Evolutionary conservation across 1,140 invertebrate species (phyloP).

Genomic region (Zeugodacus cucurbitae): DNA sequence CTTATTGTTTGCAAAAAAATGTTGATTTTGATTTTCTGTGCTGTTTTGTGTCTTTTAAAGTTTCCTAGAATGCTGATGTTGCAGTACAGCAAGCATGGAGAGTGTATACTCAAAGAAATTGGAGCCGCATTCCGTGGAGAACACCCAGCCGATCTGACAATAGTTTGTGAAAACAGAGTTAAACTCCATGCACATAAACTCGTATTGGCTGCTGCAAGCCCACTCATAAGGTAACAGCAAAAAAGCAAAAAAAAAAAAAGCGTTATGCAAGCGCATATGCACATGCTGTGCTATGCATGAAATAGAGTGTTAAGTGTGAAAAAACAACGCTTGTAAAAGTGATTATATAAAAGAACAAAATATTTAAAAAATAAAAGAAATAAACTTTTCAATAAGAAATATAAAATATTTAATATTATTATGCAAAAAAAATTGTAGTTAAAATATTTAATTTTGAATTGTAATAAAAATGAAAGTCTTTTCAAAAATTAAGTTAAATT

Average conservation of each 20-base stretch:
- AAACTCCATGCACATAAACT: slow-evolving; percentile 81
- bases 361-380: neutral
- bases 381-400: no score
- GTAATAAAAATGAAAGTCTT: no score
- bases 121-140: slow-evolving; percentile 84
- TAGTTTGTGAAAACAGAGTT: slow-evolving; percentile 82
- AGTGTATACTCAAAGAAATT: slow-evolving; percentile 86
- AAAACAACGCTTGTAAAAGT: neutral
- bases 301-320: neutral
- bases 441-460: no score
- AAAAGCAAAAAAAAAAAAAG: neutral
- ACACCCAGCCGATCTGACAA: slow-evolving; percentile 82
- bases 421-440: no score
- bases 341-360: neutral
- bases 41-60: slow-evolving; percentile 58
- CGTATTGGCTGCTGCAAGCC: slow-evolving; percentile 84
- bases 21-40: slow-evolving; percentile 3
- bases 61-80: slow-evolving; percentile 80
- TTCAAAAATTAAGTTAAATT: no score
- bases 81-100: slow-evolving; percentile 90
- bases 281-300: neutral
- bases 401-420: no score
- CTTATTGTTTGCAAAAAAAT: neutral
- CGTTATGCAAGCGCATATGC: neutral
- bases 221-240: slow-evolving; percentile 73